Base-by-base conservation (phyloP, 2,113 vertebrate genomes). In the Seriola dumerili region DNA sequence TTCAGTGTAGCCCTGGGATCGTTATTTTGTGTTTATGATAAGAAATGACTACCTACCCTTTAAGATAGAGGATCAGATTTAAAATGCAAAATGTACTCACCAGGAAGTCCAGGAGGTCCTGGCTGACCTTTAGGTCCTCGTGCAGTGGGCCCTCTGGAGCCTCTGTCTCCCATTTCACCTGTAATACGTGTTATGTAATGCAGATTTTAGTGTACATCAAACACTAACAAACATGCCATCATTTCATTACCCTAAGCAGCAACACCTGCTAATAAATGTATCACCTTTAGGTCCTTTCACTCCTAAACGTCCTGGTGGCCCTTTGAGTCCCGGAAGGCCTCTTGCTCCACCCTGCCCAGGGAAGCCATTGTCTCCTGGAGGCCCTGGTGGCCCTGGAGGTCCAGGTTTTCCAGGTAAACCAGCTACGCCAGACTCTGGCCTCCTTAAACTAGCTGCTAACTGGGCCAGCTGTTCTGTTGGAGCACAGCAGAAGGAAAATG, bases 101-200 rank as follows among this genome's bases (percentile, higher is more conserved):
- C 98, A 94, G 97, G 96, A 71, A 99, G 96, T 78, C 98, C 98
- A 71, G 93, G 94, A 67, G 96, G 91, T 92, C 98, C 98, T 5
- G 95, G 97, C 66, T 96, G 88, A 80, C 98, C 98, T 95, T 98
- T 99, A 5, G 95, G 88, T 80, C 98, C 98, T 94, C 97, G 94
- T 67, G 93, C 95, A 71, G 97, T 96, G 50, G 95, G 94, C 42
- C 98, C 98, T 95, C 96, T 96, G 23, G 96, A 95, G 23, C 98
- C 98, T 86, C 95, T 96, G 93, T 99, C 98, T 89, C 98, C 98
- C 88, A 96, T 79, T 88, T 99, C 98, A 95, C 98, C 98, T 99
- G 92, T 8, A 81, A 83, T 14, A 83, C 0, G 44, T 38, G 54
- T 75, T 4, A 58, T 6, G 40, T 46, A 17, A 52, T 69, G 9